Evolutionary conservation across 2,797 vertebrate species (phyloP).

Genomic region (Phoeniculus purpureus): DNA sequence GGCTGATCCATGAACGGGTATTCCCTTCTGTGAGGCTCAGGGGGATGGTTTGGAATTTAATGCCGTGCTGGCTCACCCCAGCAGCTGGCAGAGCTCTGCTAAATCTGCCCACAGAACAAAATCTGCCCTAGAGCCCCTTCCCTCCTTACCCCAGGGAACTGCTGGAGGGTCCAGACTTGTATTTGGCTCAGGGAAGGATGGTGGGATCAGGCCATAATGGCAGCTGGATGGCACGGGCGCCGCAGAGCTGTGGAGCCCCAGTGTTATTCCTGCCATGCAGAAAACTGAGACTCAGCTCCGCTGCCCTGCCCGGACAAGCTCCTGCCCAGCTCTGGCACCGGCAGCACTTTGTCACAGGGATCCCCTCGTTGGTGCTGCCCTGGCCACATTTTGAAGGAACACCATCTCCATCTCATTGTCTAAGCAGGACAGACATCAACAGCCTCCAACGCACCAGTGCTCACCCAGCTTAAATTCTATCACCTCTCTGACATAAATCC

Average conservation of each 20-base stretch:
- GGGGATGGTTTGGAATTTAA: neutral
- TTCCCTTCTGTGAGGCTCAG: neutral
- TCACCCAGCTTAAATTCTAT: neutral
- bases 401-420: neutral
- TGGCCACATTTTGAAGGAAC: neutral
- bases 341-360: neutral
- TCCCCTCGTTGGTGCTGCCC: neutral
- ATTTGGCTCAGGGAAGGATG: neutral
- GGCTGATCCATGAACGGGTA: rapidly evolving
- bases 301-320: neutral
- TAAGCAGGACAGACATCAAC: rapidly evolving
- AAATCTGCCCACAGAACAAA: neutral
- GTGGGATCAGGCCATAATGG: neutral
- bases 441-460: neutral
- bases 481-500: neutral
- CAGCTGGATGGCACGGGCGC: rapidly evolving
- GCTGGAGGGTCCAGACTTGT: neutral
- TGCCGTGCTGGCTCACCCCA: neutral
- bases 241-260: rapidly evolving
- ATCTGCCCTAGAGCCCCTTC: neutral
- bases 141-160: neutral
- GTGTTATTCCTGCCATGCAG: neutral
- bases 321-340: neutral
- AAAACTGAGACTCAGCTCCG: neutral
- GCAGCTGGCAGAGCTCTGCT: neutral